These are phyloP conservation scores for Microcebus jonahi DNA, from an alignment of 2,113 vertebrate species.

Conservation along the genomic window DNA sequence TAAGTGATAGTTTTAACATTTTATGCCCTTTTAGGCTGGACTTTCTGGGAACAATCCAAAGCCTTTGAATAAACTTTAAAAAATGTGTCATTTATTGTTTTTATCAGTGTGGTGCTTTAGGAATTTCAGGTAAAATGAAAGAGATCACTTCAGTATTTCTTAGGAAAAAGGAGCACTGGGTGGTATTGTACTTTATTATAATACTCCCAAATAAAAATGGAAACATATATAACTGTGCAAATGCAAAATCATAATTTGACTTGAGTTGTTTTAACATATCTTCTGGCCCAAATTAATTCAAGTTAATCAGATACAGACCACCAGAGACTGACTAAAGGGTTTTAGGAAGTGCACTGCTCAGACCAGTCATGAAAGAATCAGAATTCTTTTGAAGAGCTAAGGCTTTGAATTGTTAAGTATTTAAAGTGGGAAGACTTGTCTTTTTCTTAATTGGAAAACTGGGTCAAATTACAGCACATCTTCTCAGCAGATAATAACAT, in stretches of 20 bases:
- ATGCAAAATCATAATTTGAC: neutral
- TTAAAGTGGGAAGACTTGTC: slow-evolving; percentile 18
- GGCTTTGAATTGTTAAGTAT: slow-evolving; percentile 21
- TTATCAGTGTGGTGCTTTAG: neutral
- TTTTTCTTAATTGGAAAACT: slow-evolving; percentile 19
- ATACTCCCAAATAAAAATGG: slow-evolving; percentile 27
- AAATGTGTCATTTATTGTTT: neutral
- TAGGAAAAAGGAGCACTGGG: neutral
- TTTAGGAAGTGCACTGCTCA: neutral
- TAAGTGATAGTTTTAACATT: neutral
- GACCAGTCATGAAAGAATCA: neutral
- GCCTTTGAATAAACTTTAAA: neutral
- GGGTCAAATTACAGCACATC: neutral
- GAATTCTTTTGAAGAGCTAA: slow-evolving; percentile 44
- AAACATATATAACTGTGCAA: neutral
- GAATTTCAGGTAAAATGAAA: neutral
- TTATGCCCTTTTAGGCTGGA: slow-evolving; percentile 13
- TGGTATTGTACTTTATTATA: neutral
- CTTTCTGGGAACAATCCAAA: neutral
- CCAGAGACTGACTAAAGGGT: neutral
- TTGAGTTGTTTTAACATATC: slow-evolving; percentile 58
- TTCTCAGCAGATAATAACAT: slow-evolving; percentile 35
- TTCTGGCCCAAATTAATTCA: slow-evolving; percentile 26
- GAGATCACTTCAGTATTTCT: neutral
- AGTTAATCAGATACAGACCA: neutral